phyloP scores from a whole-genome alignment of 1,140 invertebrate species.

The Platyura marginata region DNA sequence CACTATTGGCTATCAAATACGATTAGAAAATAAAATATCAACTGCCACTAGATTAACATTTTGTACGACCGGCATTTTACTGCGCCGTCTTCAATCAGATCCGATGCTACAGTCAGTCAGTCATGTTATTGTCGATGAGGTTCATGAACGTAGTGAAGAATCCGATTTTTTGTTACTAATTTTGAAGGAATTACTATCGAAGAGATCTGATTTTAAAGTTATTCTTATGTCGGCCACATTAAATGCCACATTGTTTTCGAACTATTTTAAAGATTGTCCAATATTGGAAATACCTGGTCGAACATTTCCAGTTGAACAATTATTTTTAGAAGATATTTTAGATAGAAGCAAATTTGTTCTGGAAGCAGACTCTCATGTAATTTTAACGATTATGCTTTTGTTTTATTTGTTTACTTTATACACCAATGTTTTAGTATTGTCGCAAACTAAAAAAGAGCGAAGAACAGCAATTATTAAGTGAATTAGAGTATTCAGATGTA shows the following conservation, averaged over 20 bases:
- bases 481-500: constrained; percentile 37
- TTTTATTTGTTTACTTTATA: background rate
- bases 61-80: constrained; percentile 80
- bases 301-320: constrained; percentile 64
- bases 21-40: constrained; percentile 58
- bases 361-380: constrained; percentile 41
- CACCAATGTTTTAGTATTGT: too few species aligned
- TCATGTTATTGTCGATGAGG: constrained; percentile 76
- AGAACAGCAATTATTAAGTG: constrained; percentile 15
- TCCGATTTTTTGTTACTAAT: constrained; percentile 71
- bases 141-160: constrained; percentile 78
- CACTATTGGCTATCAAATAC: constrained; percentile 70
- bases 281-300: constrained; percentile 55
- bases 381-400: background rate
- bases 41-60: constrained; percentile 62
- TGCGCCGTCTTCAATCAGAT: constrained; percentile 61
- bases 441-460: constrained; percentile 38
- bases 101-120: constrained; percentile 47
- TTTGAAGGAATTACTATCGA: constrained; percentile 47
- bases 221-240: constrained; percentile 78
- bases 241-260: constrained; percentile 57
- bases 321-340: constrained; percentile 59
- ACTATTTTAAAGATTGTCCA: constrained; percentile 54
- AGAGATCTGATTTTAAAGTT: constrained; percentile 54
- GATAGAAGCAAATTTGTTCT: constrained; percentile 45